Conservation (phyloP, 2,113 vertebrate species). For the Pseudopipra pipra region DNA sequence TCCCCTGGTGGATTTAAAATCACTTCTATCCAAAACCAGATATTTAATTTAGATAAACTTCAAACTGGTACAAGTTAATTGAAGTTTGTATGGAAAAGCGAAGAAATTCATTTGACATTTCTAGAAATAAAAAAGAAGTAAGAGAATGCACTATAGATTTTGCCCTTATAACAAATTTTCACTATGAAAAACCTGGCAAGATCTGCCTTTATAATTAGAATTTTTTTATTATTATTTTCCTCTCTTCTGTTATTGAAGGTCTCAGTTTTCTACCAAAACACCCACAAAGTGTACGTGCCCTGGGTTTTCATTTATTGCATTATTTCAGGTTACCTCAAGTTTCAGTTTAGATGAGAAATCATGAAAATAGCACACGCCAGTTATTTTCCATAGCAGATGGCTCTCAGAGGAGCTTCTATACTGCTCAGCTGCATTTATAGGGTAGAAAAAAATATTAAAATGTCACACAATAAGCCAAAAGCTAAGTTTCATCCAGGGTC, state of each 20-base stretch:
- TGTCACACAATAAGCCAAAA: conserved; percentile 35
- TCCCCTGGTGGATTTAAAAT: neutral
- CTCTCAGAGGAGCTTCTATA: neutral
- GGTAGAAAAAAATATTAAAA: conserved; percentile 34
- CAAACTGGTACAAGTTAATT: neutral
- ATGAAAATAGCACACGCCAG: conserved; percentile 19
- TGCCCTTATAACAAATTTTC: neutral
- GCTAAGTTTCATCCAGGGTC: conserved; percentile 1
- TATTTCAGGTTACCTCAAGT: neutral
- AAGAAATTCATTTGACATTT: conserved; percentile 8
- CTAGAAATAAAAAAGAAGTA: neutral
- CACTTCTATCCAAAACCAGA: neutral
- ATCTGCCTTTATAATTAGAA: neutral
- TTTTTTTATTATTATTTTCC: neutral
- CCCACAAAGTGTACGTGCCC: neutral
- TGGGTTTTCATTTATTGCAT: conserved; percentile 16
- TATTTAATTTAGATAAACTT: conserved; percentile 51
- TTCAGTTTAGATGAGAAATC: conserved; percentile 14
- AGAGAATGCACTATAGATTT: neutral
- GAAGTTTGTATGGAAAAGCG: neutral
- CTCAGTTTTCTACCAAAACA: neutral
- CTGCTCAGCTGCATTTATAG: neutral
- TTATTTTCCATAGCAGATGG: neutral
- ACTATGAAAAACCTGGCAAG: neutral
- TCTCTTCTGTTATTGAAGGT: conserved; percentile 8